Evolutionary conservation across 1,140 invertebrate species (phyloP).

Genomic region (Camponotus vicinus): DNA sequence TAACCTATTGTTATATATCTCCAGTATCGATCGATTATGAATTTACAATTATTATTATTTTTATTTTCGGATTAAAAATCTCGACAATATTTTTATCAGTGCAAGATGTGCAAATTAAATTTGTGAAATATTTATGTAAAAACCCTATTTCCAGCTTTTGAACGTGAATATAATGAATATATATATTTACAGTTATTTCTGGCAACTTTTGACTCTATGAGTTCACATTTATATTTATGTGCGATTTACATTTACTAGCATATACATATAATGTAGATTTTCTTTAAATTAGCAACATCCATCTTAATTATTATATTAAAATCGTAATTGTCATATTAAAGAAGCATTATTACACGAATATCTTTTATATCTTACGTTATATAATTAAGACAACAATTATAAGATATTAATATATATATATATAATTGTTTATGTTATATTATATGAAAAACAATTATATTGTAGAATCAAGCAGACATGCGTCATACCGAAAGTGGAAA

Average conservation of each 20-base stretch:
- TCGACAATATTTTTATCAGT: background rate
- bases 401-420: no score
- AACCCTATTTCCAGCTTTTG: background rate
- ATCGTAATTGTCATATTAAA: background rate
- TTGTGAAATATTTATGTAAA: background rate
- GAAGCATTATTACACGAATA: background rate
- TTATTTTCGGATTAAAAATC: background rate
- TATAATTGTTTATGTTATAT: background rate
- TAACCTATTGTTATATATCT: background rate
- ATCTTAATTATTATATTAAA: background rate
- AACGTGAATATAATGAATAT: background rate
- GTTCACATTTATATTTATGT: background rate
- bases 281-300: background rate
- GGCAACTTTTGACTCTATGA: background rate
- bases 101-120: background rate
- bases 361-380: no score
- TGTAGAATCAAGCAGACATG: conserved; percentile 59
- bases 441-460: conserved; percentile 24
- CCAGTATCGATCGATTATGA: background rate
- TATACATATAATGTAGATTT: background rate
- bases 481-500: conserved; percentile 15
- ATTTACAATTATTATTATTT: background rate
- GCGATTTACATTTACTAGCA: background rate
- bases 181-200: background rate
- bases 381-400: no score